A percentile compares a stretch with the other conserved stretches of the same genome.
These are phyloP conservation scores for Monopterus albus DNA, from an alignment of 2,113 vertebrate genomes.

Conservation along the genomic window DNA sequence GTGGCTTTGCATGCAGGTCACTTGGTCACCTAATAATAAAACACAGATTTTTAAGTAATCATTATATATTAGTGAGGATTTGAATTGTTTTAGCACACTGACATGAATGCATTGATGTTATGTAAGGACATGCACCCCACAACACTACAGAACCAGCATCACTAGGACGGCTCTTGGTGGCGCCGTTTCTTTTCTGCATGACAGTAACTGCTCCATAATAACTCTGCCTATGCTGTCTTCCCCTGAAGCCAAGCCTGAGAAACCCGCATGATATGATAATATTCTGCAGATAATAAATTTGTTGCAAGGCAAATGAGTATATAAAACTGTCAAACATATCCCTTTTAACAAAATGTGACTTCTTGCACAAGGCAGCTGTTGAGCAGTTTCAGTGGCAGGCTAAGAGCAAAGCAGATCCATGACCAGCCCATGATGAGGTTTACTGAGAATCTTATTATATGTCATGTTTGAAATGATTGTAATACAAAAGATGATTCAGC, in stretches of 20 bases:
- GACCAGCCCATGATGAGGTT: slow-evolving; percentile 22
- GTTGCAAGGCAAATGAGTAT: slow-evolving; percentile 53
- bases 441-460: neutral
- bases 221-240: slow-evolving; percentile 22
- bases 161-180: slow-evolving; percentile 1
- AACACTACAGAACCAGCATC: slow-evolving; percentile 21
- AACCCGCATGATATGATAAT: slow-evolving; percentile 40
- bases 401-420: slow-evolving; percentile 44
- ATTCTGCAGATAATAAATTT: slow-evolving; percentile 50
- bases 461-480: slow-evolving; percentile 14
- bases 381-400: no score
- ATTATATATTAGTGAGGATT: neutral
- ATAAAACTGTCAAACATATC: slow-evolving; percentile 39
- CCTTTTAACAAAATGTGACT: slow-evolving; percentile 30
- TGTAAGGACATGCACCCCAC: neutral
- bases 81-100: neutral
- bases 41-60: neutral
- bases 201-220: slow-evolving; percentile 12
- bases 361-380: slow-evolving; percentile 42
- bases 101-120: neutral
- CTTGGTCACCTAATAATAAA: neutral
- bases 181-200: slow-evolving; percentile 3
- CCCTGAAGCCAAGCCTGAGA: slow-evolving; percentile 29
- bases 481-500: slow-evolving; percentile 19
- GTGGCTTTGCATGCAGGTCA: neutral